Evolutionary conservation across 2,113 vertebrate species (phyloP), one percentile per base, ranked within the genome.

Genomic region (Bucco capensis): DNA sequence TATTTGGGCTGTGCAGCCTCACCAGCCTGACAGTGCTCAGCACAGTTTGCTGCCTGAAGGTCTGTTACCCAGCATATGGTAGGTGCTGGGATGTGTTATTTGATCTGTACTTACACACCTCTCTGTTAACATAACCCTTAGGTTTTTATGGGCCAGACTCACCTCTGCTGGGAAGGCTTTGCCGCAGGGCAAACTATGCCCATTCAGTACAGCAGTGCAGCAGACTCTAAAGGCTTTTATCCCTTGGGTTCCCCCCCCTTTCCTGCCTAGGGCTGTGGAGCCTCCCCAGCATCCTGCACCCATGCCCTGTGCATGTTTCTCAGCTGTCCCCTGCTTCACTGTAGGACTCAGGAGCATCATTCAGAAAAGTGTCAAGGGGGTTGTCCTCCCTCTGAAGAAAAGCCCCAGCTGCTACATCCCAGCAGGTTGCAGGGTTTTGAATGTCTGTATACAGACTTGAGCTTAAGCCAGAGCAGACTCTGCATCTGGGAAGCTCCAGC

Each of bases 21-120:
- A 97, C 88, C 88, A 98, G 98, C 94, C 98, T 99, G 71, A 98
- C 98, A 0, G 97, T 97, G 73, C 96, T 99, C 49, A 98, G 98
- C n/a, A 88, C 91, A 1, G 98, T 99, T 71, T 98, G 98, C 97
- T 99, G 98, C 97, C 96, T 99, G 42, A 98, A 98, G 94, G 97
- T 98, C 94, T 98, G 98, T 90, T 98, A 97, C 94, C 98, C 98
- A 33, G 96, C 97, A 86, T 98, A 98, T 6, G 98, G 98, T 98
- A 97, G 87, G 97, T 96, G 88, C 73, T 73, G 79, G 22, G 16
- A 3, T 1, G 16, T 0, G 5, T 53, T 80, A 69, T 8, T 80
- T 38, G 60, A 76, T 21, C 81, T 64, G 2, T 14, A 1, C 72
- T 44, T 8, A 12, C 42, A 27, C 8, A 22, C 30, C 30, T 40